Percentiles rank a stretch among this genome's conserved stretches.
phyloP scores from a whole-genome alignment of 2,113 vertebrate species.

The Aythya baeri region DNA sequence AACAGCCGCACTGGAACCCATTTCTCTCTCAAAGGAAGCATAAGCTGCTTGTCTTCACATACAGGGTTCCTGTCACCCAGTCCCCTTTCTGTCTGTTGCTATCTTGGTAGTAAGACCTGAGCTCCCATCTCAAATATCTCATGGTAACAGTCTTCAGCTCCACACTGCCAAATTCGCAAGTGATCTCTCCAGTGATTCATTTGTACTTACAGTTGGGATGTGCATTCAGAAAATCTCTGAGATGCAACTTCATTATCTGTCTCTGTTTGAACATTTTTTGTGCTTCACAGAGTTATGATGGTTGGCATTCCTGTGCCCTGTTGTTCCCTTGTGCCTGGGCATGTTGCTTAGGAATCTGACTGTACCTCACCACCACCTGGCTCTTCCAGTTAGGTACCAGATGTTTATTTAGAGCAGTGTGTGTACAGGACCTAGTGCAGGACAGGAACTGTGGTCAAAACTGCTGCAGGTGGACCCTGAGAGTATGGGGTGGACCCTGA shows the following conservation, averaged over 20 bases:
- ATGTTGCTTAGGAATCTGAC: neutral
- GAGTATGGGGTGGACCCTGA: too few relatives aligned
- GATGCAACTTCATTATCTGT: neutral
- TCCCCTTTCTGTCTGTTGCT: neutral
- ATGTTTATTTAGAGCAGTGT: too few relatives aligned
- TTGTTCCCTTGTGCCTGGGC: neutral
- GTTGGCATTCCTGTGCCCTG: fast-evolving
- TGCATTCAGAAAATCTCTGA: neutral
- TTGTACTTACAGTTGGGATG: fast-evolving
- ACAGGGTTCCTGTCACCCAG: neutral
- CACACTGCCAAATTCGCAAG: neutral
- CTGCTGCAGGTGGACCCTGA: neutral
- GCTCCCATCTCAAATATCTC: neutral
- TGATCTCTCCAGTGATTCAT: neutral
- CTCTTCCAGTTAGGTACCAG: neutral
- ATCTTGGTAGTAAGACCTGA: fast-evolving
- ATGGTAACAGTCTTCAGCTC: neutral
- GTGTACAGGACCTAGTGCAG: neutral
- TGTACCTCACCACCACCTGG: neutral
- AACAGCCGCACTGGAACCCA: fast-evolving
- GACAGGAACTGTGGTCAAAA: neutral
- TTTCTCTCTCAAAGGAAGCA: neutral
- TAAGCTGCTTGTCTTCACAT: neutral
- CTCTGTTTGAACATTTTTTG: neutral
- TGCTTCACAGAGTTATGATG: fast-evolving